Evolutionary conservation across 92 coral and sea anemone genomes (phyloP), one percentile per base, ranked within the genome.

Genomic region (Phenganax stokvisi): DNA sequence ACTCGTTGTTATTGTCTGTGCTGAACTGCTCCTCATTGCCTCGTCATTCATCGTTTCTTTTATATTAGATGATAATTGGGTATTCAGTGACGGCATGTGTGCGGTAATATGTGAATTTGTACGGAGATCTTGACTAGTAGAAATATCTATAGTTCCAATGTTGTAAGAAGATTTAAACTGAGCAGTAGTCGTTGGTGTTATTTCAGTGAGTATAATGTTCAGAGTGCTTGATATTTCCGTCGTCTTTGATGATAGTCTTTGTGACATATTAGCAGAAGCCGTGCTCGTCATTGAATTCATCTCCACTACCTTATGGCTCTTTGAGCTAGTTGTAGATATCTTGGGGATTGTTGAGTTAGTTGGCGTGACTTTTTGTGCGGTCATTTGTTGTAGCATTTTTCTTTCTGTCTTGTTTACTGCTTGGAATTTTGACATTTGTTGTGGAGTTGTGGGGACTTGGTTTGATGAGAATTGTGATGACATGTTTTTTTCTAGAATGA

Each of bases 361-460:
- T 68, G 52, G n/a, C 37, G 13, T 29, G 11, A 27, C 12, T 15
- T 8, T 0, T 67, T 67, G 12, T 67, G 51, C 37, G 72, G 72
- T 31, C 29, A 16, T 67, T 67, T 12, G 53, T 67, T 67, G 72
- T 29, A 27, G 13, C 73, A 37, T 68, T 37, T 2, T 37, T 37
- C 3, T 37, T 37, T 37, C 47, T 37, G 47, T 37, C 47, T 37
- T 37, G 47, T 37, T 37, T 37, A 37, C 47, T 37, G 47, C 47
- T 37, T 1, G 47, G 2, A 5, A 37, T 37, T 37, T 37, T 37
- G 54, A 68, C 37, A 2, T 68, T 0, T 68, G 53, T 13, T 59
- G 65, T 59, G 12, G 65, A 59, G 67, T 17, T 61, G 67, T 61
- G 72, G 72, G 31, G 28, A 13, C 54, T 68, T 68, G 67, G 28